Evolutionary conservation across 2,888 invertebrate genomes (phyloP).

Genomic region (Lepidonotus clava): DNA sequence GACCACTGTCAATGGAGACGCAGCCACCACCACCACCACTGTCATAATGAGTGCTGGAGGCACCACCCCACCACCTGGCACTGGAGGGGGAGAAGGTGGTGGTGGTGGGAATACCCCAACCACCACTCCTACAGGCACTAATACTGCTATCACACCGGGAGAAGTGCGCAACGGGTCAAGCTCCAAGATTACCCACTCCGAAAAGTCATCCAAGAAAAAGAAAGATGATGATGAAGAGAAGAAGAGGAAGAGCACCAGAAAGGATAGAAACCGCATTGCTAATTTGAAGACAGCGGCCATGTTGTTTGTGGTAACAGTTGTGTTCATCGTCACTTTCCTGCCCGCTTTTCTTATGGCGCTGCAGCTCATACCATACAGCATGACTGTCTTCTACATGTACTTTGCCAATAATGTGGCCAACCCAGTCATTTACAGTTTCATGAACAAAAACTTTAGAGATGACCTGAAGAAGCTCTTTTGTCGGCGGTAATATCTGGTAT

Average conservation of each 20-base stretch:
- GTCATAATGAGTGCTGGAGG: not conserved
- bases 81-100: not conserved
- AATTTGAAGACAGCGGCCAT: slow-evolving; percentile 79
- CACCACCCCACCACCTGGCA: not conserved
- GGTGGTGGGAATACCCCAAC: not conserved
- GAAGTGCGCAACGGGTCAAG: slow-evolving; percentile 9
- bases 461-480: slow-evolving; percentile 70
- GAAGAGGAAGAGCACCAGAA: slow-evolving; percentile 61
- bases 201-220: slow-evolving; percentile 60
- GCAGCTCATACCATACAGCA: slow-evolving; percentile 67
- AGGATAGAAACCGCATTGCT: slow-evolving; percentile 66
- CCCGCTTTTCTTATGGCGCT: slow-evolving; percentile 77
- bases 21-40: slow-evolving; percentile 46
- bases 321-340: slow-evolving; percentile 77
- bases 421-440: slow-evolving; percentile 80
- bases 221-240: slow-evolving; percentile 62
- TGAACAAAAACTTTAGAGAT: slow-evolving; percentile 79
- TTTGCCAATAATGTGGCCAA: slow-evolving; percentile 80
- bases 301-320: slow-evolving; percentile 79
- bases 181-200: not conserved
- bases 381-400: slow-evolving; percentile 78
- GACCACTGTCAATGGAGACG: slow-evolving; percentile 65
- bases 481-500: slow-evolving; percentile 22
- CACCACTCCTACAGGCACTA: not conserved
- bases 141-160: not conserved